Percentiles rank a stretch among this genome's conserved stretches.
These are phyloP conservation scores for Nymphalis io DNA, from an alignment of 1,140 invertebrate species.

Conservation along the genomic window DNA sequence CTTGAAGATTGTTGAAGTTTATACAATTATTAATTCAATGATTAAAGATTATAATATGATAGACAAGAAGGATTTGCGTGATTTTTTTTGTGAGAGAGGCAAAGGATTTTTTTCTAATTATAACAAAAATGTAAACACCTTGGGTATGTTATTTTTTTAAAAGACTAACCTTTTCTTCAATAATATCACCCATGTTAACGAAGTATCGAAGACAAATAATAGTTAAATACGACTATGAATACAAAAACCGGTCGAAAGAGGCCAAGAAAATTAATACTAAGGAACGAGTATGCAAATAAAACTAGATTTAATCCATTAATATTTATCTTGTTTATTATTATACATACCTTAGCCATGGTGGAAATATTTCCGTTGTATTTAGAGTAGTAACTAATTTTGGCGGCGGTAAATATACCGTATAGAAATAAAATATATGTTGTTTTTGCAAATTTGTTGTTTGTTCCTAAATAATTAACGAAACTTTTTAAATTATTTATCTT, in stretches of 20 bases:
- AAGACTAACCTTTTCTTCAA: conserved; percentile 45
- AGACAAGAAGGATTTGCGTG: no score
- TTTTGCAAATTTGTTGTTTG: not conserved
- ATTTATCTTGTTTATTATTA: conserved; percentile 1
- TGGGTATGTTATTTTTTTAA: not conserved
- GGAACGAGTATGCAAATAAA: conserved; percentile 58
- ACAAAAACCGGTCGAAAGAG: conserved; percentile 21
- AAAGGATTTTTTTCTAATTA: not conserved
- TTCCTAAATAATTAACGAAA: not conserved
- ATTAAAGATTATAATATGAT: no score
- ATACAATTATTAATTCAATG: no score
- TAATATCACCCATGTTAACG: conserved; percentile 46
- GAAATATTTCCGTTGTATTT: conserved; percentile 73
- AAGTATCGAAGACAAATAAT: not conserved
- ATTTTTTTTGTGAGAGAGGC: not conserved
- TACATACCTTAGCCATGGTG: conserved; percentile 71
- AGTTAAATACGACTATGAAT: not conserved
- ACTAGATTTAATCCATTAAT: conserved; percentile 9
- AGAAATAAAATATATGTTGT: conserved; percentile 16
- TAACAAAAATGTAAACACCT: not conserved
- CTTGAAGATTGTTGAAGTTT: no score
- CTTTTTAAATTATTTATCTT: not conserved
- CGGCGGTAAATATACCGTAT: conserved; percentile 45
- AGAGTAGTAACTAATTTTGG: conserved; percentile 75
- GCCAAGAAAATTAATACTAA: conserved; percentile 17